Conservation (phyloP, 2,113 vertebrate species). For the Coptodon rendalli region DNA sequence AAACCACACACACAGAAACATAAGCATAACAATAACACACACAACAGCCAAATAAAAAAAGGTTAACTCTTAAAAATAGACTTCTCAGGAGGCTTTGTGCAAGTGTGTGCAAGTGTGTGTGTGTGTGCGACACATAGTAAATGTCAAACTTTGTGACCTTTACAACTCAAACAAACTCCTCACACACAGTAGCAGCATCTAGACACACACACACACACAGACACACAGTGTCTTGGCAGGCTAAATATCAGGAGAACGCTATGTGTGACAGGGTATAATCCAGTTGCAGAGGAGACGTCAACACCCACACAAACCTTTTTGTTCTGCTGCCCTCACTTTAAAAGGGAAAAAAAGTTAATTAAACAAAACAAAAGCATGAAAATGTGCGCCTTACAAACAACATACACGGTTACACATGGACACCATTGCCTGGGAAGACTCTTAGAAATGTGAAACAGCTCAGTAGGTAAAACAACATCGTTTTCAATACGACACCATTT, state of each 20-base stretch:
- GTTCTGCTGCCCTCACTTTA: neutral
- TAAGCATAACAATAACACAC: neutral
- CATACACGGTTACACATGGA: neutral
- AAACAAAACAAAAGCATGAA: neutral
- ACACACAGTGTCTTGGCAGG: conserved; percentile 30
- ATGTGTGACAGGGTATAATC: conserved; percentile 53
- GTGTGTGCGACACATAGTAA: conserved; percentile 23
- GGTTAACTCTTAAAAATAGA: neutral
- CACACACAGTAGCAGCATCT: neutral
- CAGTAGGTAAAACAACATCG: neutral
- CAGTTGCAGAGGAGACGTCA: conserved; percentile 14
- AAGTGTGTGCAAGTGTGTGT: neutral
- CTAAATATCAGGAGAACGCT: conserved; percentile 49
- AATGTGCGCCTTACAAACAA: neutral
- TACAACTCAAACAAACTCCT: conserved; percentile 46
- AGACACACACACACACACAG: neutral
- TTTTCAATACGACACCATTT: neutral
- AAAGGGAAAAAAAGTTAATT: neutral
- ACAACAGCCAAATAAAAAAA: neutral
- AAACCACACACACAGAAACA: neutral
- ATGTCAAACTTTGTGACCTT: conserved; percentile 58
- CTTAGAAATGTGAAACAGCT: neutral
- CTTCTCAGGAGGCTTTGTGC: neutral
- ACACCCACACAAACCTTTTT: conserved; percentile 13
- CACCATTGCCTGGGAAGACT: neutral